Evolutionary conservation across 2,888 invertebrate genomes (phyloP), one percentile per base, ranked within the genome.

Genomic region (Eristalis pertinax): DNA sequence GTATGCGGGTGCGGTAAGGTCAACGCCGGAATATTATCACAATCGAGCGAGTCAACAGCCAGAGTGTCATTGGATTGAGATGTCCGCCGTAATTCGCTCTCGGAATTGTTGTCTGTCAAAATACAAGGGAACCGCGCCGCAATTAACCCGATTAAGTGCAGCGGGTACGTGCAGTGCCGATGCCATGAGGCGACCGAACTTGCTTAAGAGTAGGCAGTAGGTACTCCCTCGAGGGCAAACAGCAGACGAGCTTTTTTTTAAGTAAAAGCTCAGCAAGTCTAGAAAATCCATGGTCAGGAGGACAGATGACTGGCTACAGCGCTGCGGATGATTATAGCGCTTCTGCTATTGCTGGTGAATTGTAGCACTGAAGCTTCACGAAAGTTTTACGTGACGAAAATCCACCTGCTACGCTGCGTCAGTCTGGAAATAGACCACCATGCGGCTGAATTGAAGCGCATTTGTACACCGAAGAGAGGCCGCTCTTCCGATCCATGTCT

Each of bases 381-480:
- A 50, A 50, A 50, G 50, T 50, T 50, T 50, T 19, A 4, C 2
- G 50, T 50, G 50, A 50, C 50, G 70, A 79, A 79, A 84, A 87
- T 87, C 84, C 87, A 87, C 84, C 87, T 87, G 87, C 87, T 87
- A 79, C 87, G 83, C 87, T 87, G 84, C 87, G 72, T 80, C 87
- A 80, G 79, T 84, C 67, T 84, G 84, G 76, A 87, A 84, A 83
- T 84, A 84, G 87, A 67, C 22, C 72, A 50, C 50, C 8, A 19
- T 26, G 50, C 50, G 50, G 84, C 87, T 87, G 84, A 87, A 87
- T 87, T 60, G 68, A 65, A 68, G 70, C 76, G 79, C 79, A 50
- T 76, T 62, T 43, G 5, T 1, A 41, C 4, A 4, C 50, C 67
- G 32, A 86, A 86, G 86, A 86, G 86, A 86, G 65, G 43, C 67